phyloP scores from a whole-genome alignment of 2,888 invertebrate genomes.

The Crepidodera aurea region DNA sequence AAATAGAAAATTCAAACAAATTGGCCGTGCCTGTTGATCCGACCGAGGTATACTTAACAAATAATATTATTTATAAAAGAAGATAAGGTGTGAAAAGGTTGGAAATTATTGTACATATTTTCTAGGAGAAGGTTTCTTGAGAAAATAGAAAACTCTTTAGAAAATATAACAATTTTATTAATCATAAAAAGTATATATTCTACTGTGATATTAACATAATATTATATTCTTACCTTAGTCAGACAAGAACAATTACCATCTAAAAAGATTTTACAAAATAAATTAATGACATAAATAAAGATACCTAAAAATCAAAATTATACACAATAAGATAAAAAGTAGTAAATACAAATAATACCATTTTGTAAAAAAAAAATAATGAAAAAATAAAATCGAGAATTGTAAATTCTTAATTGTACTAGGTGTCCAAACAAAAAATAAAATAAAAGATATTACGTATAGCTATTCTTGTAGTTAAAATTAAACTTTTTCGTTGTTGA shows the following conservation, averaged over 20 bases:
- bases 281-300: slow-evolving; percentile 39
- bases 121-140: too few species aligned
- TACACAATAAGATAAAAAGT: slow-evolving; percentile 42
- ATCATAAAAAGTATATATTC: slow-evolving; percentile 54
- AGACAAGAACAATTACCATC: slow-evolving; percentile 52
- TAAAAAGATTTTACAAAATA: slow-evolving; percentile 42
- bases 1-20: too few species aligned
- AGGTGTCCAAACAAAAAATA: not conserved
- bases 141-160: slow-evolving; percentile 9
- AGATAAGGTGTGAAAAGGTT: too few species aligned
- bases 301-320: slow-evolving; percentile 36
- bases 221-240: slow-evolving; percentile 49
- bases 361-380: slow-evolving; percentile 29
- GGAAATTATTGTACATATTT: too few species aligned
- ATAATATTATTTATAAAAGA: too few species aligned
- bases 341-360: slow-evolving; percentile 36
- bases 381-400: slow-evolving; percentile 18
- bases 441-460: too few species aligned
- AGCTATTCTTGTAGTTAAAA: too few species aligned
- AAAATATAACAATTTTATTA: slow-evolving; percentile 59
- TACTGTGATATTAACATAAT: slow-evolving; percentile 55
- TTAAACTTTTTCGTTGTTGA: too few species aligned
- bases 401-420: not conserved
- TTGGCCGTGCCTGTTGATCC: too few species aligned
- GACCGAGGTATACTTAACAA: too few species aligned